Evolutionary conservation across 2,113 vertebrate genomes (phyloP), one percentile per base, ranked within the genome.

Genomic region (Phalacrocorax aristotelis): DNA sequence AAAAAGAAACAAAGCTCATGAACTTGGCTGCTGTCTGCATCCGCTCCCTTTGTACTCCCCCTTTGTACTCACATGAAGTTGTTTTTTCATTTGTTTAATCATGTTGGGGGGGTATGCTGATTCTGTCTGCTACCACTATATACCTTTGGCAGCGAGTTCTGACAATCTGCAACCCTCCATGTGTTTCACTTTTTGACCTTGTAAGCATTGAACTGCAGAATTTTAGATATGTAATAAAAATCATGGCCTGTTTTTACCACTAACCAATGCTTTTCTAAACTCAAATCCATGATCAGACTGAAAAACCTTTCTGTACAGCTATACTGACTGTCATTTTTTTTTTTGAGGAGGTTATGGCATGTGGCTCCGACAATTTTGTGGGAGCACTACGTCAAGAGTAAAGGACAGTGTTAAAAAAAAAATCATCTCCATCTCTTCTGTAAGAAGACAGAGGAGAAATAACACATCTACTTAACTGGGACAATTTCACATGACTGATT

Each of bases 401-500:
- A 91, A 93, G 36, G 34, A 80, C 11, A n/a, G 21, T 57, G n/a
- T 60, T 76, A 65, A 93, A 90, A 80, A 93, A 72, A 75, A 23
- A 0, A 51, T 81, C 29, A 51, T 15, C 26, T 80, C n/a, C 23
- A 36, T 70, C 38, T 25, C 29, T 91, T 70, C 38, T 25, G 18
- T 36, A 86, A 91, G 71, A 93, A 95, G 93, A 87, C 23, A 62
- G 81, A 84, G 26, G 52, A 89, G 52, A 90, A 95, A 84, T 20
- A 91, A 34, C 83, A n/a, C 54, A 70, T 83, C 78, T 87, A 91
- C 60, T 90, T 97, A 96, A 91, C 81, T 83, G 64, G 82, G 84
- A 94, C 68, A 93, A 94, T 83, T 96, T 95, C 75, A 83, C 60
- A 80, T 91, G 85, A 93, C 91, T 96, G 96, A 96, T 96, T 96